These are phyloP conservation scores for Ophioninae sp. DNA, from an alignment of 2,888 invertebrate genomes.

Conservation along the genomic window DNA sequence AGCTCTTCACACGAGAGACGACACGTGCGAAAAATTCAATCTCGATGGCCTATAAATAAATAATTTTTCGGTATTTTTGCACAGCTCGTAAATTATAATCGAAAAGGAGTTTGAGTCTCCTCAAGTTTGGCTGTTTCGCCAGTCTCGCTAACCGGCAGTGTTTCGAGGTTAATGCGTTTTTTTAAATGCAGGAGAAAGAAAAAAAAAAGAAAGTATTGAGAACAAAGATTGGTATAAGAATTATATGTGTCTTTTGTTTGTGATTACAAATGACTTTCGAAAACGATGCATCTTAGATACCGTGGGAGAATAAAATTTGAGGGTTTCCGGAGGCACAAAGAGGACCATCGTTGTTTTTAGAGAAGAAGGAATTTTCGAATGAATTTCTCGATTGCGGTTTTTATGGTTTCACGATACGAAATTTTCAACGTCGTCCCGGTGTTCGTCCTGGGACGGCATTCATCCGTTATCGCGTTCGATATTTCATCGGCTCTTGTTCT, in stretches of 20 bases:
- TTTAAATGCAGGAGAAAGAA: slow-evolving; percentile 27
- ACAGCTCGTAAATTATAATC: background rate
- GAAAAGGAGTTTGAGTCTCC: slow-evolving; percentile 18
- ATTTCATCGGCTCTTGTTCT: slow-evolving; percentile 28
- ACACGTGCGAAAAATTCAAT: slow-evolving; percentile 20
- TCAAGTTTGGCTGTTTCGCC: slow-evolving; percentile 1
- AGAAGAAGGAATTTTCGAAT: slow-evolving; percentile 35
- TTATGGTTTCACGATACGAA: slow-evolving; percentile 12
- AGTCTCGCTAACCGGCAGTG: slow-evolving; percentile 38
- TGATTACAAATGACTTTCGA: slow-evolving; percentile 64
- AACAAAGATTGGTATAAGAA: slow-evolving; percentile 67
- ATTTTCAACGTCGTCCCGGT: background rate
- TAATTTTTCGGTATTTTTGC: slow-evolving; percentile 58
- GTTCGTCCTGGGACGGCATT: slow-evolving; percentile 41
- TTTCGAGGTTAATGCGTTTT: slow-evolving; percentile 24
- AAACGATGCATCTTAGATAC: slow-evolving; percentile 72
- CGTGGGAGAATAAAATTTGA: slow-evolving; percentile 64
- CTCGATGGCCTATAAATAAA: slow-evolving; percentile 51
- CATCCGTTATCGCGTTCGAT: slow-evolving; percentile 38
- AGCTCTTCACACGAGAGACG: slow-evolving; percentile 38
- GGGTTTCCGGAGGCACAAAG: background rate
- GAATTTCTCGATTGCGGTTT: slow-evolving; percentile 23
- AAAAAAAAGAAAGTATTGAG: slow-evolving; percentile 15
- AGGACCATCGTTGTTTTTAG: slow-evolving; percentile 44
- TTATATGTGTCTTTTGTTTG: slow-evolving; percentile 50